Evolutionary conservation across 2,113 vertebrate genomes (phyloP).

Genomic region (Eubucco bourcierii): DNA sequence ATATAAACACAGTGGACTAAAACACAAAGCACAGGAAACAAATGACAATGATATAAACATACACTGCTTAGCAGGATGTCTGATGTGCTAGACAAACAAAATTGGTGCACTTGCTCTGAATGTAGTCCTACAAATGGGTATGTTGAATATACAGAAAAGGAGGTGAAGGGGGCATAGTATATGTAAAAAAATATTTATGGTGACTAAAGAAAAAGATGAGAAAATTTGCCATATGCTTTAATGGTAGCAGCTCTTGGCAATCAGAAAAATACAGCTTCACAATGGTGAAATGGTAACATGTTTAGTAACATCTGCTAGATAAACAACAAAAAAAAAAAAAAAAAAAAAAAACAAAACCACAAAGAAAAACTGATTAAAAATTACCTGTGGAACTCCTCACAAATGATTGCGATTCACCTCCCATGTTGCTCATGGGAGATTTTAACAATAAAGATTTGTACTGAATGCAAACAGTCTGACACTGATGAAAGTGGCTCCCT

Average conservation of each 20-base stretch:
- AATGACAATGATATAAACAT: background rate
- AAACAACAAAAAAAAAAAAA: background rate
- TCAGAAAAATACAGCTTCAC: background rate
- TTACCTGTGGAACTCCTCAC: background rate
- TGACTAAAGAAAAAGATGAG: background rate
- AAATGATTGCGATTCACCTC: background rate
- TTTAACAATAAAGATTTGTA: background rate
- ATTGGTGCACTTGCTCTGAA: background rate
- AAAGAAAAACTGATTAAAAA: too few species aligned
- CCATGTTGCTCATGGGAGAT: background rate
- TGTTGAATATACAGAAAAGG: background rate
- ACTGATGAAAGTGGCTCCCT: background rate
- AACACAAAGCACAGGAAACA: background rate
- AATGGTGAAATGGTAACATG: background rate
- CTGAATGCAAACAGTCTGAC: background rate
- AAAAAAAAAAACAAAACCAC: too few species aligned
- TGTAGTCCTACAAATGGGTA: background rate
- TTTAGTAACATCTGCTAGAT: background rate
- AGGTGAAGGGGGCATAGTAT: background rate
- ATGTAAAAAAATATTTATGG: background rate
- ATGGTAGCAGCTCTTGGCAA: background rate
- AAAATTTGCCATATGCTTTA: background rate
- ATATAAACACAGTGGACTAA: background rate
- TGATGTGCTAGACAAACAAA: background rate
- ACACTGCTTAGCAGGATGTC: background rate